Evolutionary conservation across 2,888 invertebrate genomes (phyloP), one percentile per base, ranked within the genome.

Genomic region (Panzeria rudis): DNA sequence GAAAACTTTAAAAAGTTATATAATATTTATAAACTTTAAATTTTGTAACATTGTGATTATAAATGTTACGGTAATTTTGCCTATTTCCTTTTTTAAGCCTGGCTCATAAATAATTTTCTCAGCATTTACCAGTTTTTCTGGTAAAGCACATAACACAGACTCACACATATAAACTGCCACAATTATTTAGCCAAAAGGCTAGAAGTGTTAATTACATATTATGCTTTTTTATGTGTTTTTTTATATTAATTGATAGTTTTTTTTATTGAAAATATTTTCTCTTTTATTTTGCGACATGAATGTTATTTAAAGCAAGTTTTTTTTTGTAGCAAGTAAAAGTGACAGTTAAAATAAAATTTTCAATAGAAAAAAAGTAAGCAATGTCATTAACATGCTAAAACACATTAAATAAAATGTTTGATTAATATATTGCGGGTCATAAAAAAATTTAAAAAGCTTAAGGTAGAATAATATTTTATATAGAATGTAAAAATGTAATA

Each of bases 1-100:
- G 71, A 72, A 62, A 71, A 62, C 17, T 72, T 72, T 68, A 77
- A 3, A 23, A 56, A 72, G 47, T 80, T 80, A 56, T 52, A 32
- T 62, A 71, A 71, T 15, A n/a, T n/a, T n/a, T n/a, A 41, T 35
- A 62, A 23, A 38, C 25, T 59, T 38, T 15, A 50, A 50, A 35
- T 35, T 54, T 71, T 52, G 62, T 23, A 44, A 62, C n/a, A 9
- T 50, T 78, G 8, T 62, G 61, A 59, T 52, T 32, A 29, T n/a
- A 59, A 41, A 62, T 52, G 17, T 69, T 25, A 61, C 32, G 47
- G 15, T 17, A 15, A 32, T 59, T 66, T 68, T 35, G 38, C 7
- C 9, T 41, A 62, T 38, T 69, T 78, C 69, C 59, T 69, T 61
- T n/a, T 68, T 61, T 6, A 41, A 44, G 54, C 64, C n/a, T 69